Evolutionary conservation across 37 sponge, comb jelly and placozoan genomes (phyloP), one percentile per base, ranked within the genome.

Genomic region (Tethya wilhelma): DNA sequence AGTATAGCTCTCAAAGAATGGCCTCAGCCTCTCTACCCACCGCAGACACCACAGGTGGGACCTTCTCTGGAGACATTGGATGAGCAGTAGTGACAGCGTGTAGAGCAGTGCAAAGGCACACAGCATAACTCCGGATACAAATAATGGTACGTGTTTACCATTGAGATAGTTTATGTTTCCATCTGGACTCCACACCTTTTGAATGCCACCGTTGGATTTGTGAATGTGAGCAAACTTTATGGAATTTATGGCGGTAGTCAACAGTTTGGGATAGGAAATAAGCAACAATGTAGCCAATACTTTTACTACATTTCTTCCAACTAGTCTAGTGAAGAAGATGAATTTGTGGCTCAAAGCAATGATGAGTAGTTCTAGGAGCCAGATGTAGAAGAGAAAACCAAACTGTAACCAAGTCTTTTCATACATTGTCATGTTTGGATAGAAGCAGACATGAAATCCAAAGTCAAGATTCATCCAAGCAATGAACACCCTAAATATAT

Each of bases 281-380:
- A 60, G 7, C 7, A 12, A 6, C 7, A 60, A 6, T 60, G 63
- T 60, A n/a, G 63, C 22, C 7, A 60, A n/a, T 12, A 60, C 63
- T 26, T n/a, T 60, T 17, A 60, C 63, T 7, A 60, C 63, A 60
- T 60, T 60, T n/a, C 63, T 12, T 25, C 63, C 63, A 23, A 60
- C 63, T 12, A 60, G 28, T 26, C 63, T 12, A 12, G 63, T 60
- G 63, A 60, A 26, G 28, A 60, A 60, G 28, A 60, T 60, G 63
- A 25, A 60, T 26, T 60, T 60, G 22, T n/a, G 63, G 28, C 63
- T 60, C 7, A 60, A 26, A 6, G 28, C 22, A 60, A 60, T 60
- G 22, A 60, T 60, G 22, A 60, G 28, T 6, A 25, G 22, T 60
- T 12, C 22, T 6, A 60, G 28, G 7, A 60, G 20, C 22, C 22